Evolutionary conservation across 2,113 vertebrate species (phyloP).

Genomic region (Nerophis lumbriciformis): DNA sequence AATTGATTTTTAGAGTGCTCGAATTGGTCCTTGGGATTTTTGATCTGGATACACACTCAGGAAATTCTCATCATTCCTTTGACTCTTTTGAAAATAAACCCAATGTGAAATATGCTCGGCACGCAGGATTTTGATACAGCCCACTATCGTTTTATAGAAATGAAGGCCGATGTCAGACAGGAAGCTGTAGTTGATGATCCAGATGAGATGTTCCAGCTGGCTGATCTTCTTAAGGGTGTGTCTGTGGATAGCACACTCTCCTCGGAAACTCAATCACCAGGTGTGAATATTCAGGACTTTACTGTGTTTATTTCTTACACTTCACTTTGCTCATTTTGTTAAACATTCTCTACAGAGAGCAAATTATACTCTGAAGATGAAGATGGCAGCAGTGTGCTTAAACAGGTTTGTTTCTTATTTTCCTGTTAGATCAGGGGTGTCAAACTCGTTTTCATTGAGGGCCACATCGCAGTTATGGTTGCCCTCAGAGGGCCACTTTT

Average conservation of each 20-base stretch:
- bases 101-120: background rate
- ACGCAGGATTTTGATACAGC: background rate
- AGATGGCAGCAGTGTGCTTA: constrained; percentile 55
- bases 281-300: constrained; percentile 50
- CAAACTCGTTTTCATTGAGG: too few species aligned
- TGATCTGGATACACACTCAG: background rate
- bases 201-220: constrained; percentile 69
- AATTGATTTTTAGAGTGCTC: background rate
- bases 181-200: constrained; percentile 72
- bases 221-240: constrained; percentile 68
- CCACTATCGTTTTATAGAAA: constrained; percentile 44
- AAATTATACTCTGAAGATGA: constrained; percentile 45
- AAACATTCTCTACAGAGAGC: constrained; percentile 51
- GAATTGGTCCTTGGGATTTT: background rate
- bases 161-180: constrained; percentile 61
- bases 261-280: constrained; percentile 54
- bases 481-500: too few species aligned
- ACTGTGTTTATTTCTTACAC: background rate
- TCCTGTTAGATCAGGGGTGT: background rate
- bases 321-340: background rate
- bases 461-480: too few species aligned
- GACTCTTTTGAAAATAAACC: background rate
- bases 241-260: constrained; percentile 69
- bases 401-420: constrained; percentile 65
- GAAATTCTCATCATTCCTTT: background rate